phyloP scores from a whole-genome alignment of 2,113 vertebrate species.

The Urocynchramus pylzowi region DNA sequence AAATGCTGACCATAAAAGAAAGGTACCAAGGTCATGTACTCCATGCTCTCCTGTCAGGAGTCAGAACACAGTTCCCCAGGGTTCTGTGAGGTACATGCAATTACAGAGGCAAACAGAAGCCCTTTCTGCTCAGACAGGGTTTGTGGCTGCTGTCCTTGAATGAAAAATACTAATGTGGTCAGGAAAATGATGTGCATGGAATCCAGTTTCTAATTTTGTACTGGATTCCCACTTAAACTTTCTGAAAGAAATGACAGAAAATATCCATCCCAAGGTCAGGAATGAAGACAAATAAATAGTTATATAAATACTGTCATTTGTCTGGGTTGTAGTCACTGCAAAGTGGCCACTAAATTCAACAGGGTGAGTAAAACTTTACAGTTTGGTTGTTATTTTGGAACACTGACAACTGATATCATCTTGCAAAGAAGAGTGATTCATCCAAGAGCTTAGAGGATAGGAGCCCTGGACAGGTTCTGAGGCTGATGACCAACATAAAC shows the following conservation, averaged over 20 bases:
- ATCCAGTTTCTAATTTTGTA: background rate
- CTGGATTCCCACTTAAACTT: background rate
- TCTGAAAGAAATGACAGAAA: background rate
- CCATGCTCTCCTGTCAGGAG: background rate
- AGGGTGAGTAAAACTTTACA: background rate
- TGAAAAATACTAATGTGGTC: background rate
- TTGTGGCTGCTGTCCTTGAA: background rate
- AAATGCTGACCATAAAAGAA: background rate
- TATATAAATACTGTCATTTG: background rate
- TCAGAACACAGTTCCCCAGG: background rate
- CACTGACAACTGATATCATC: background rate
- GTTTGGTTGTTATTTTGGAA: background rate
- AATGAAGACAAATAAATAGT: background rate
- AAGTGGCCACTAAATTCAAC: background rate
- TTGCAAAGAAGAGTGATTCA: background rate
- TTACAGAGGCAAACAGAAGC: background rate
- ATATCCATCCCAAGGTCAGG: background rate
- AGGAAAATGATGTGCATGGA: background rate
- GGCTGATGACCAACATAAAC: background rate
- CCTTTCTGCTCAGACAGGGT: background rate
- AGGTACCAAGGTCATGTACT: background rate
- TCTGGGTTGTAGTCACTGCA: background rate
- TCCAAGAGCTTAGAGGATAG: background rate
- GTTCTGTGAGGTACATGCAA: background rate
- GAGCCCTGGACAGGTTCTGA: background rate